Conservation (phyloP, 2,113 vertebrate genomes). For the Helogale parvula region DNA sequence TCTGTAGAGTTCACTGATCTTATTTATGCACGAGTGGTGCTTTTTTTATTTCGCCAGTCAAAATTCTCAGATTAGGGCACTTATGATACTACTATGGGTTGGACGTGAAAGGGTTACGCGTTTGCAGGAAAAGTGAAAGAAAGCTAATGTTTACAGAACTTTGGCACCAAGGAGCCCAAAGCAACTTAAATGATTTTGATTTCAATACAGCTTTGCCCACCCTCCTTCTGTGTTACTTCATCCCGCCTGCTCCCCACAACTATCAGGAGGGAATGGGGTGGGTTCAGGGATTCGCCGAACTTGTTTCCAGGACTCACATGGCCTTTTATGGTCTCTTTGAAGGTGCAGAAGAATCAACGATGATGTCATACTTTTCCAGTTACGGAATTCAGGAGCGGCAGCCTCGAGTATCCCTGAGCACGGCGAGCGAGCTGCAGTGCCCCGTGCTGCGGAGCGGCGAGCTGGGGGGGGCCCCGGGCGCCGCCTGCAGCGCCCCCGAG, state of each 20-base stretch:
- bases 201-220: background rate
- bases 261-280: background rate
- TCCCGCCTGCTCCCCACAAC: background rate
- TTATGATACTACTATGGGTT: background rate
- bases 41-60: constrained; percentile 22
- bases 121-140: constrained; percentile 58
- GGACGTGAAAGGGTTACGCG: background rate
- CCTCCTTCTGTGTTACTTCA: background rate
- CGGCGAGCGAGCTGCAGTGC: constrained; percentile 84
- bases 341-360: constrained; percentile 82
- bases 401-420: constrained; percentile 83
- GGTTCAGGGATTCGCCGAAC: background rate
- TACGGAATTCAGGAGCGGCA: constrained; percentile 86
- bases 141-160: background rate
- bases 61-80: constrained; percentile 37
- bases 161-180: background rate
- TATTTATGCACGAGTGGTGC: background rate
- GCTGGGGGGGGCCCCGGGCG: constrained; percentile 81
- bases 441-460: constrained; percentile 84
- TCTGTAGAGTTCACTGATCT: background rate
- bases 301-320: background rate
- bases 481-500: constrained; percentile 86
- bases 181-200: constrained; percentile 12
- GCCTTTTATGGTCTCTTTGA: constrained; percentile 75
- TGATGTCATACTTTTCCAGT: constrained; percentile 89